Base-by-base conservation (phyloP, 2,888 invertebrate genomes). In the Volucella inflata region DNA sequence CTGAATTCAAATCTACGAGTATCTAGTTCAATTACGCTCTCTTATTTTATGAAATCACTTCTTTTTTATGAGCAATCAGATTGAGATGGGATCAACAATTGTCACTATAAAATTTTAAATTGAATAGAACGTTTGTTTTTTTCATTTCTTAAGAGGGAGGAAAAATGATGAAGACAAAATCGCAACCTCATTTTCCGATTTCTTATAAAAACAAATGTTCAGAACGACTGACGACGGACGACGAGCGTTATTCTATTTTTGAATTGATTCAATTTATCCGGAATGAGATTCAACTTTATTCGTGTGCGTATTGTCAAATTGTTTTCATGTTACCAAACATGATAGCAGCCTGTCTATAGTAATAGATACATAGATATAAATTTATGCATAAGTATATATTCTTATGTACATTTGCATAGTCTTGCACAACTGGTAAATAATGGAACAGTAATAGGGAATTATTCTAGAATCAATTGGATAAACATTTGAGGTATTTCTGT, bases 181-280 rank as follows among this genome's bases (percentile, higher is more conserved):
- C 67, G 57, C 21, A 62, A 57, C 42, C 51, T 70, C 64, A 76
- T 75, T 70, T 64, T 64, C 44, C 51, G 57, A 30, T 6, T 51
- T 53, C 44, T n/a, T 3, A 21, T 21, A 36, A 30, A 21, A 44
- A 44, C 53, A 36, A 76, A 59, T 64, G 60, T 38, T 14, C 6
- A 9, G 4, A 44, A 40, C 12, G 75, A 38, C 50, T 14, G 42
- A 44, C 30, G 75, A 38, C 38, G 14, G 42, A 44, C 16, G 55
- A 77, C 16, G 55, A 77, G 16, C 9, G 21, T 70, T 55, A 62
- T 74, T 83, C 72, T 68, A 68, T 78, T 78, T 78, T 78, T 68
- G 51, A 79, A 70, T 79, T 84, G 79, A 79, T 79, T 79, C 78
- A 84, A 84, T 84, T 84, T 79, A 64, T 59, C 14, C 64, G 70